A percentile compares a stretch with the other conserved stretches of the same genome.
Evolutionary conservation across 2,113 vertebrate genomes (phyloP).

Genomic region (Pipa parva): DNA sequence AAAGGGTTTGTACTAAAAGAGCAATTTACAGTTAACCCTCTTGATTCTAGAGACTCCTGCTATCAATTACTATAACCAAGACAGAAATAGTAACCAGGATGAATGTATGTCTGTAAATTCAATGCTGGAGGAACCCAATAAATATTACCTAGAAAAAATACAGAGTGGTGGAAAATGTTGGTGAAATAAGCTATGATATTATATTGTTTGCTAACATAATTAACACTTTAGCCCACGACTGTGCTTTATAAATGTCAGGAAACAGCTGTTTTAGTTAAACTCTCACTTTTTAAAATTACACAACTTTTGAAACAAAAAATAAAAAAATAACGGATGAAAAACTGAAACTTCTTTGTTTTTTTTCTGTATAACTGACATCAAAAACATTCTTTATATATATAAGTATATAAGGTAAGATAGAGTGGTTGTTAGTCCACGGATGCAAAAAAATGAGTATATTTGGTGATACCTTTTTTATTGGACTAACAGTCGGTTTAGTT

Average conservation of each 20-base stretch:
- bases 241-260: conserved; percentile 14
- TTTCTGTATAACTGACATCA: no score
- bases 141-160: background rate
- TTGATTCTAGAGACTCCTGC: background rate
- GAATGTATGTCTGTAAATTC: background rate
- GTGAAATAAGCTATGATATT: conserved; percentile 11
- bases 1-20: conserved; percentile 9
- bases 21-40: conserved; percentile 12
- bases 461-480: no score
- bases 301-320: conserved; percentile 41
- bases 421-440: no score
- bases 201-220: background rate
- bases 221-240: conserved; percentile 6
- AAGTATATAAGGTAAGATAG: no score
- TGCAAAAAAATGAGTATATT: no score
- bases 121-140: background rate
- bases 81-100: background rate
- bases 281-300: conserved; percentile 23
- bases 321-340: no score
- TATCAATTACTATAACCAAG: background rate
- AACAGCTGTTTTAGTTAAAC: conserved; percentile 39
- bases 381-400: no score
- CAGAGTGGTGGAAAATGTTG: background rate
- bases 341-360: no score
- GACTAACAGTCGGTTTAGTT: no score